phyloP scores from a whole-genome alignment of 2,888 invertebrate genomes.

The Leucania comma region DNA sequence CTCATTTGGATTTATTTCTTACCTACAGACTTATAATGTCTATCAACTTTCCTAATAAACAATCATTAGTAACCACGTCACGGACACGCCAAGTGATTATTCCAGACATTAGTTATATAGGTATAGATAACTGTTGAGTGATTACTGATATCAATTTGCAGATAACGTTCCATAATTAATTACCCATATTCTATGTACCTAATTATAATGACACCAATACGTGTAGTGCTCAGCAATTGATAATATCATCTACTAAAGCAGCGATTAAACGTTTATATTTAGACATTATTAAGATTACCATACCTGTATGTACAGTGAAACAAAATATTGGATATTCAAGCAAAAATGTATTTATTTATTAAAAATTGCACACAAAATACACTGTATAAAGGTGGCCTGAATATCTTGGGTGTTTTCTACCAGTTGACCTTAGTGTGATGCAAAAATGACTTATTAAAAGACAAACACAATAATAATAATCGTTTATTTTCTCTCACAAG shows the following conservation, averaged over 20 bases:
- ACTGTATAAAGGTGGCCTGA: no score
- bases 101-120: not conserved
- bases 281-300: not conserved
- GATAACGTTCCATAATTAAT: constrained; percentile 34
- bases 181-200: constrained; percentile 16
- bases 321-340: not conserved
- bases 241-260: constrained; percentile 1
- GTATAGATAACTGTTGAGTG: constrained; percentile 3
- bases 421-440: no score
- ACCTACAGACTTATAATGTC: no score
- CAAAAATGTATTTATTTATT: not conserved
- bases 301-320: not conserved
- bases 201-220: not conserved
- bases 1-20: no score
- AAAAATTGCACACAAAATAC: not conserved
- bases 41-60: not conserved
- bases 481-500: no score
- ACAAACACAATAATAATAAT: no score
- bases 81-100: not conserved
- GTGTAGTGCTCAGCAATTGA: not conserved
- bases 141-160: constrained; percentile 21
- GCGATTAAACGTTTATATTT: not conserved
- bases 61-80: not conserved
- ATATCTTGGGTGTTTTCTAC: no score
- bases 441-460: no score